Conservation (phyloP, 2,888 invertebrate genomes). For the Acleris sparsana region DNA sequence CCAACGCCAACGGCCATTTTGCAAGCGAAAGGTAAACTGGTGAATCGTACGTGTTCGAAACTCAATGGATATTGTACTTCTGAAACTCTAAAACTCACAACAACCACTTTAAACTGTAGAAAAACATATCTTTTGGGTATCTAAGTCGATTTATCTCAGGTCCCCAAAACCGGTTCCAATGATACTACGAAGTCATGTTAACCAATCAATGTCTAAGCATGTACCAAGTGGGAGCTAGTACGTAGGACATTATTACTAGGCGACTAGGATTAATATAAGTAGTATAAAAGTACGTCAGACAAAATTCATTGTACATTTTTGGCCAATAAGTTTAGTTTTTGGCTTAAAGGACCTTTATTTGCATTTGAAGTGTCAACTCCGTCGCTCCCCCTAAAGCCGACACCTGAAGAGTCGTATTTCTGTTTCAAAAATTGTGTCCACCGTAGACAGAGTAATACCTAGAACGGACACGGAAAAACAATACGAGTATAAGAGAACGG, state of each 20-base stretch:
- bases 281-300: too few species aligned
- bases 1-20: constrained; percentile 59
- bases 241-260: too few species aligned
- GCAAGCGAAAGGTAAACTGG: constrained; percentile 52
- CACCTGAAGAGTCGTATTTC: constrained; percentile 70
- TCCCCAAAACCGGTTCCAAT: too few species aligned
- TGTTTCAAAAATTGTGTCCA: constrained; percentile 61
- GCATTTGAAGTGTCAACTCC: constrained; percentile 60
- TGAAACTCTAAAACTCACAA: background rate
- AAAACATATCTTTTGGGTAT: background rate
- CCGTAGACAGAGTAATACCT: constrained; percentile 31
- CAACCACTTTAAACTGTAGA: background rate
- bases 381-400: constrained; percentile 63
- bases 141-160: background rate
- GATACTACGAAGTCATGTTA: too few species aligned
- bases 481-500: too few species aligned
- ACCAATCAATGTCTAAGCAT: too few species aligned
- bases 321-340: too few species aligned
- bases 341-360: constrained; percentile 44
- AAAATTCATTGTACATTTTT: too few species aligned
- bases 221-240: too few species aligned
- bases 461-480: too few species aligned
- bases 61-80: constrained; percentile 14
- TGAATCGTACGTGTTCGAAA: constrained; percentile 46
- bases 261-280: too few species aligned